phyloP scores from a whole-genome alignment of 2,888 invertebrate genomes.

The Athetis lepigone region DNA sequence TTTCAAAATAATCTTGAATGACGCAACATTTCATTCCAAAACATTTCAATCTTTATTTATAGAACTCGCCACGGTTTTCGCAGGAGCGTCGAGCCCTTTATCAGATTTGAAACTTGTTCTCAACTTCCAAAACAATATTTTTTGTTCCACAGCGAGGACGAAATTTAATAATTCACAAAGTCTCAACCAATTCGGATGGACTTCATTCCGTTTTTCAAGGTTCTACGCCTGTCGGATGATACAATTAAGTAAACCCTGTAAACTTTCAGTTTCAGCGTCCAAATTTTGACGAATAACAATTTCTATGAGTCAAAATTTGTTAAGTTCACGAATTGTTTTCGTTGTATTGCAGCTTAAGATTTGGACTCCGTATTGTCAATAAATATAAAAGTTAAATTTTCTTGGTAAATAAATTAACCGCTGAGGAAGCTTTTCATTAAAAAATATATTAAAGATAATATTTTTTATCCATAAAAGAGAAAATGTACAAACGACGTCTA shows the following conservation, averaged over 20 bases:
- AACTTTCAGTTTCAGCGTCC: constrained; percentile 60
- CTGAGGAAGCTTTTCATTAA: not conserved
- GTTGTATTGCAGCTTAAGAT: constrained; percentile 42
- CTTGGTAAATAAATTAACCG: not conserved
- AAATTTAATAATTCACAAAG: constrained; percentile 66
- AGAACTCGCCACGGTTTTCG: constrained; percentile 12
- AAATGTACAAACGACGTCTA: too few relatives aligned
- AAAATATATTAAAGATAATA: too few relatives aligned
- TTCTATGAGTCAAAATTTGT: constrained; percentile 41
- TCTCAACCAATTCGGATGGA: constrained; percentile 53
- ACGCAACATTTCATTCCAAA: not conserved
- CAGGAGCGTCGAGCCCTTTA: constrained; percentile 54
- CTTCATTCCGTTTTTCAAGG: constrained; percentile 63
- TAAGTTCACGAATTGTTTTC: constrained; percentile 44
- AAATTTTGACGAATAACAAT: constrained; percentile 56
- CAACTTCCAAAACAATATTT: constrained; percentile 57
- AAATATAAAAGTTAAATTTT: constrained; percentile 4
- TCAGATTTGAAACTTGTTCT: constrained; percentile 58
- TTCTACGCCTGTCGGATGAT: constrained; percentile 61
- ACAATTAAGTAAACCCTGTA: constrained; percentile 67
- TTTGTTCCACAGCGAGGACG: constrained; percentile 51
- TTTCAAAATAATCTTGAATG: constrained; percentile 6
- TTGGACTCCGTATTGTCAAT: constrained; percentile 24
- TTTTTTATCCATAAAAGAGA: too few relatives aligned
- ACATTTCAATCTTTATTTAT: constrained; percentile 35